Evolutionary conservation across 2,888 invertebrate genomes (phyloP).

Genomic region (Drosophila neotestacea): DNA sequence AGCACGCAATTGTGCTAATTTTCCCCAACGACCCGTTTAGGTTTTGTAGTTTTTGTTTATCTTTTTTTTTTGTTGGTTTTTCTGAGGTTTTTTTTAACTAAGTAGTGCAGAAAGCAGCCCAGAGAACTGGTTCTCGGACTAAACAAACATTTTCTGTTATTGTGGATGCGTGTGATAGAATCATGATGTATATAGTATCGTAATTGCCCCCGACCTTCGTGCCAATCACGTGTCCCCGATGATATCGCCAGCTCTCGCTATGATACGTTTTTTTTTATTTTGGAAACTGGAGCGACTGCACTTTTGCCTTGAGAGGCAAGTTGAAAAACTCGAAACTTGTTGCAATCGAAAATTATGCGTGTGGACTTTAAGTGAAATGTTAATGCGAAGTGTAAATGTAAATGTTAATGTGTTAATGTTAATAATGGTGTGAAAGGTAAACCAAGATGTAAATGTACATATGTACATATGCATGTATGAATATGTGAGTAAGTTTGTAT

Average conservation of each 20-base stretch:
- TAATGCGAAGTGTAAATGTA: constrained; percentile 23
- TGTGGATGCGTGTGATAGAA: constrained; percentile 21
- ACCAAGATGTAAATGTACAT: background rate
- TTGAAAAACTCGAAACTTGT: constrained; percentile 28
- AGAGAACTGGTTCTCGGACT: constrained; percentile 51
- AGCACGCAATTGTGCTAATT: constrained; percentile 73
- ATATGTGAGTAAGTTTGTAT: background rate
- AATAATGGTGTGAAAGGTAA: constrained; percentile 6
- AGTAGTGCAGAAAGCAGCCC: constrained; percentile 56
- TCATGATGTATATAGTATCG: constrained; percentile 14
- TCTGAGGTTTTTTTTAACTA: constrained; percentile 16
- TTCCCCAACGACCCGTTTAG: constrained; percentile 46
- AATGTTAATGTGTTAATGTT: constrained; percentile 9
- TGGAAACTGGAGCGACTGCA: constrained; percentile 34
- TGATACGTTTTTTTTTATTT: background rate
- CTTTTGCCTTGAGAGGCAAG: constrained; percentile 9
- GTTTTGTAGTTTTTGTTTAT: constrained; percentile 34
- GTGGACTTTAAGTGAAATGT: constrained; percentile 9
- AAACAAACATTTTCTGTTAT: constrained; percentile 31
- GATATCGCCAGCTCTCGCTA: constrained; percentile 22
- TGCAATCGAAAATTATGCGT: constrained; percentile 21
- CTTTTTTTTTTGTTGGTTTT: constrained; percentile 24
- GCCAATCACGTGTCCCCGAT: constrained; percentile 48
- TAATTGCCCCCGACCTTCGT: constrained; percentile 53
- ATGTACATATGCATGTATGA: background rate